phyloP scores from a whole-genome alignment of 37 sponge, comb jelly and placozoan species.

The Ianthella basta region DNA sequence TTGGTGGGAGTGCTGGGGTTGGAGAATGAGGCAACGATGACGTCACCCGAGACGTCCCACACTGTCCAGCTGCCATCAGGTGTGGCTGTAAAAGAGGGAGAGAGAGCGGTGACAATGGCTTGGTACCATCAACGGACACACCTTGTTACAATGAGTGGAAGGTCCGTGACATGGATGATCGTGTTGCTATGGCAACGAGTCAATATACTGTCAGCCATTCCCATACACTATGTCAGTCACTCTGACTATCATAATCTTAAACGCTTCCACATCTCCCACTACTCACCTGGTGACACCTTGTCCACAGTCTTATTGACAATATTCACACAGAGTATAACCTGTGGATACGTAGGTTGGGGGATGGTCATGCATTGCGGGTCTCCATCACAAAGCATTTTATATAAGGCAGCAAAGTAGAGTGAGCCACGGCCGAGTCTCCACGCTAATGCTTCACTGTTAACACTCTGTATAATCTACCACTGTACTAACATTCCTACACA shows the following conservation, averaged over 20 bases:
- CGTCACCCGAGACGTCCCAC: conserved; percentile 61
- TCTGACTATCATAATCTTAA: no score
- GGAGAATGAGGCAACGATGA: conserved; percentile 72
- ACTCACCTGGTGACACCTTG: background rate
- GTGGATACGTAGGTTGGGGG: no score
- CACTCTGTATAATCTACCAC: background rate
- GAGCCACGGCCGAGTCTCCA: no score
- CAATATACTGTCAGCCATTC: no score
- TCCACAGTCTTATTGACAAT: background rate
- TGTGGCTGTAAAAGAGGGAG: background rate
- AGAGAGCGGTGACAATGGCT: background rate
- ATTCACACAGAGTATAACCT: conserved; percentile 43
- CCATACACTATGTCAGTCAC: no score
- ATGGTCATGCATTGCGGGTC: no score
- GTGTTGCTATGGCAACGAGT: no score
- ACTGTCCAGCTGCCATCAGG: conserved; percentile 72
- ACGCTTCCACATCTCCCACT: background rate
- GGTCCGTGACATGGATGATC: no score
- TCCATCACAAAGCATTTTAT: no score
- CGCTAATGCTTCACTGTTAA: no score
- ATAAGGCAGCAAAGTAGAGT: no score
- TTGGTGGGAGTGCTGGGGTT: conserved; percentile 49
- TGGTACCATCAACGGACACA: background rate
- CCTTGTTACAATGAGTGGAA: no score
- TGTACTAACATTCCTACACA: background rate